Conservation (phyloP, 1,140 invertebrate species). For the Tetramorium parvispinum region DNA sequence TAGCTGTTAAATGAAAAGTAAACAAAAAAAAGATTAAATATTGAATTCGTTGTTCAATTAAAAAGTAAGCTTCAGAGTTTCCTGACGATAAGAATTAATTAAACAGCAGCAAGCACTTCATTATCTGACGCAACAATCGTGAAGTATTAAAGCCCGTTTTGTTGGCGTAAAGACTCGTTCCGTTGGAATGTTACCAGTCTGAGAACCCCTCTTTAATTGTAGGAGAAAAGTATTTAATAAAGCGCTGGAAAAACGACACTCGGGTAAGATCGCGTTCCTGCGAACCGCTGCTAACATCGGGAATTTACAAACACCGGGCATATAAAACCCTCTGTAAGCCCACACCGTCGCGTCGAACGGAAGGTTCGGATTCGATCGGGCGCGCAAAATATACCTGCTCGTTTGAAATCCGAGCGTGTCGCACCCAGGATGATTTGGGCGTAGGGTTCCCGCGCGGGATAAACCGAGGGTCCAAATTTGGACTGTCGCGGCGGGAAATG, state of each 20-base stretch:
- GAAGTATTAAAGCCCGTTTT: conserved; percentile 48
- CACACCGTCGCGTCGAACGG: conserved; percentile 44
- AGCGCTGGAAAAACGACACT: conserved; percentile 56
- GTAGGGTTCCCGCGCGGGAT: conserved; percentile 2
- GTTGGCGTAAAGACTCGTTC: conserved; percentile 41
- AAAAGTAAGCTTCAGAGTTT: conserved; percentile 47
- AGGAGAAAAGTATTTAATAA: conserved; percentile 58
- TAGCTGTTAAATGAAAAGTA: conserved; percentile 41
- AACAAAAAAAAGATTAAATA: conserved; percentile 39
- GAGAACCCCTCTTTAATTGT: conserved; percentile 26
- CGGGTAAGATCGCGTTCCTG: conserved; percentile 48
- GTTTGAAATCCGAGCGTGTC: conserved; percentile 59
- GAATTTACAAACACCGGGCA: conserved; percentile 32
- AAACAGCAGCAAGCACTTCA: conserved; percentile 56
- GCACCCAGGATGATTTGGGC: conserved; percentile 45
- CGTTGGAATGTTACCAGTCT: conserved; percentile 20
- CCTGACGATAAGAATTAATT: conserved; percentile 57
- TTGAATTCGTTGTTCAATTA: conserved; percentile 48
- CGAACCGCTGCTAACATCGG: conserved; percentile 32
- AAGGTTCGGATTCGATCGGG: conserved; percentile 50
- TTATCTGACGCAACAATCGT: conserved; percentile 53
- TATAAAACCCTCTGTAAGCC: conserved; percentile 50
- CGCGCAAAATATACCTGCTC: conserved; percentile 46
- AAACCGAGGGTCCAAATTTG: conserved; percentile 39
- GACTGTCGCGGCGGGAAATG: conserved; percentile 21